These are phyloP conservation scores for Brienomyrus longianalis DNA, from an alignment of 2,113 vertebrate species.

Conservation along the genomic window DNA sequence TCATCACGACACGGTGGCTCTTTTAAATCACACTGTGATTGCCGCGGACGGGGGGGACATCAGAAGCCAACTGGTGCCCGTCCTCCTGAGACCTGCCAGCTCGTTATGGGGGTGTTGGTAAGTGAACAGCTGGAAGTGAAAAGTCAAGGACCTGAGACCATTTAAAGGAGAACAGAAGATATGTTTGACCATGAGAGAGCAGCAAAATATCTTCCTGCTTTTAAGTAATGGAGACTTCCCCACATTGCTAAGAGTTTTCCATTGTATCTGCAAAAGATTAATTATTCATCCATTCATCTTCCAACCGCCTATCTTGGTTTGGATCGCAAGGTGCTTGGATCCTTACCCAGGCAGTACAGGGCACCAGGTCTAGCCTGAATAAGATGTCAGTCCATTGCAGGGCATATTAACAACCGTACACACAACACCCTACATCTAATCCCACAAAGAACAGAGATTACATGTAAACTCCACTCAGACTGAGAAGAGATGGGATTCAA, in stretches of 20 bases:
- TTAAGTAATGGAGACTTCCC: not conserved
- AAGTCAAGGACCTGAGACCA: slow-evolving; percentile 22
- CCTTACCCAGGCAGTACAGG: not conserved
- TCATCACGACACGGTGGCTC: slow-evolving; percentile 39
- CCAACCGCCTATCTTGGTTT: not conserved
- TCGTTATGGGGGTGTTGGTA: slow-evolving; percentile 53
- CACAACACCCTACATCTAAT: not conserved
- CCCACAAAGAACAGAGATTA: not conserved
- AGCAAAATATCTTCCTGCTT: not conserved
- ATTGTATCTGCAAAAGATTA: not conserved
- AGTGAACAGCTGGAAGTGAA: slow-evolving; percentile 50
- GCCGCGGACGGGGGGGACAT: slow-evolving; percentile 23
- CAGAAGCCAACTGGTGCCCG: slow-evolving; percentile 30
- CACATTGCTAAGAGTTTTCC: not conserved
- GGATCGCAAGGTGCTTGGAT: not conserved
- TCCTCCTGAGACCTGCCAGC: slow-evolving; percentile 37
- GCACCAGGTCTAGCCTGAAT: not conserved
- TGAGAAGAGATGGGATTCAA: not conserved
- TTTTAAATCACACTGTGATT: slow-evolving; percentile 51
- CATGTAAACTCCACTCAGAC: not conserved
- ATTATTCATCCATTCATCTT: not conserved
- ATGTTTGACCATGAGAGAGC: not conserved
- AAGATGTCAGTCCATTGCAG: not conserved
- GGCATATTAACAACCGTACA: not conserved
- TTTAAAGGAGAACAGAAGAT: not conserved